These are phyloP conservation scores for Drosophila robusta DNA, from an alignment of 2,888 invertebrate species.

Conservation along the genomic window DNA sequence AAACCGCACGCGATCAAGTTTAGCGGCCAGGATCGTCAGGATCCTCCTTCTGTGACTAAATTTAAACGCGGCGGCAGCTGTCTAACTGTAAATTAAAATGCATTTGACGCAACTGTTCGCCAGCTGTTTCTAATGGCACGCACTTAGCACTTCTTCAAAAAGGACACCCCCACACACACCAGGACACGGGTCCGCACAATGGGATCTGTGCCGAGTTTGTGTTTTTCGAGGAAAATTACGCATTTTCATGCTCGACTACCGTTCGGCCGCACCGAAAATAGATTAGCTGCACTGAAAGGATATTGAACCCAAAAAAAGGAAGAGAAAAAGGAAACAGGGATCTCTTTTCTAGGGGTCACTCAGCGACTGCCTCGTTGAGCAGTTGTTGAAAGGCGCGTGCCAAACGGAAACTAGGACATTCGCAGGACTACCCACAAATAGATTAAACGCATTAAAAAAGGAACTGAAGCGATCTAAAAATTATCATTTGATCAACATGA, in stretches of 20 bases:
- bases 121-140: slow-evolving; percentile 76
- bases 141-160: slow-evolving; percentile 70
- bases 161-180: slow-evolving; percentile 67
- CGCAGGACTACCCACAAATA: slow-evolving; percentile 12
- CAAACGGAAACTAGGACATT: slow-evolving; percentile 22
- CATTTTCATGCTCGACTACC: slow-evolving; percentile 79
- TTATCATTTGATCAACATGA: too few relatives aligned
- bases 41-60: slow-evolving; percentile 53
- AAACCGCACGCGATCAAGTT: slow-evolving; percentile 68
- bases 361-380: slow-evolving; percentile 18
- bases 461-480: too few relatives aligned
- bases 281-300: slow-evolving; percentile 72
- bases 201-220: slow-evolving; percentile 23
- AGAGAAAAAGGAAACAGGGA: slow-evolving; percentile 25
- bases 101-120: slow-evolving; percentile 76
- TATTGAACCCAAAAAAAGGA: slow-evolving; percentile 60
- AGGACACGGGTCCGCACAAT: slow-evolving; percentile 18
- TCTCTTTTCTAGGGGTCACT: slow-evolving; percentile 44
- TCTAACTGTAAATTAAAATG: slow-evolving; percentile 77
- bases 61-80: slow-evolving; percentile 65
- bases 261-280: slow-evolving; percentile 64
- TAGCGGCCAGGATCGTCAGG: background rate
- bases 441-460: background rate
- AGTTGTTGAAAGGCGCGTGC: slow-evolving; percentile 60
- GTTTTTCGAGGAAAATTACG: slow-evolving; percentile 72